Evolutionary conservation across 2,888 invertebrate genomes (phyloP).

Genomic region (Yponomeuta evonymella): DNA sequence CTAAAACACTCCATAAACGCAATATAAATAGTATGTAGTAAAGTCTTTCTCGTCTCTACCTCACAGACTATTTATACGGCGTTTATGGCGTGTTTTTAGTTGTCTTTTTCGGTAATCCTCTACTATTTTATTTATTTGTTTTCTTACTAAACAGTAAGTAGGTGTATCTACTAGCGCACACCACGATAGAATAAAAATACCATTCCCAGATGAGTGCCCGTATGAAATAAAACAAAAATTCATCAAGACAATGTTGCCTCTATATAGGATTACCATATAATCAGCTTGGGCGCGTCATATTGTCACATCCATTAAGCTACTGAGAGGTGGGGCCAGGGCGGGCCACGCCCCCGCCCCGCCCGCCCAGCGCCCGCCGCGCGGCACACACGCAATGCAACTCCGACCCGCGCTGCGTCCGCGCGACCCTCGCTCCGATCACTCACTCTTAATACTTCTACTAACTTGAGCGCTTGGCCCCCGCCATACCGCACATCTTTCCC

Average conservation of each 20-base stretch:
- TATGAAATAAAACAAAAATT: background rate
- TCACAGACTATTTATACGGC: too few species aligned
- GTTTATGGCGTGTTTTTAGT: too few species aligned
- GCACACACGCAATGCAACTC: slow-evolving; percentile 16
- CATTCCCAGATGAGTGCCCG: too few species aligned
- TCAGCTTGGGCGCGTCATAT: slow-evolving; percentile 61
- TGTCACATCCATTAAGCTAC: slow-evolving; percentile 71
- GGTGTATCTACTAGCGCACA: too few species aligned
- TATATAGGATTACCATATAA: slow-evolving; percentile 21
- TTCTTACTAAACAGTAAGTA: too few species aligned
- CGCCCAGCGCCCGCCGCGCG: slow-evolving; percentile 23
- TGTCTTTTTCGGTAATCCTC: too few species aligned
- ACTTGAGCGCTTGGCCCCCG: background rate
- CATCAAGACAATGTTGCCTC: background rate
- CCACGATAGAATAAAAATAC: too few species aligned
- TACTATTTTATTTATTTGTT: too few species aligned
- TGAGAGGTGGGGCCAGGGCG: slow-evolving; percentile 45
- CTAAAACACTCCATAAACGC: too few species aligned
- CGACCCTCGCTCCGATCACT: slow-evolving; percentile 15
- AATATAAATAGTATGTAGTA: too few species aligned
- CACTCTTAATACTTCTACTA: background rate
- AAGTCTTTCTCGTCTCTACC: too few species aligned
- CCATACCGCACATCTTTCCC: background rate
- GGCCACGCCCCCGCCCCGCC: slow-evolving; percentile 42
- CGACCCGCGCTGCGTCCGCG: slow-evolving; percentile 10